Percentiles rank a stretch among this genome's conserved stretches.
Conservation (phyloP, 2,797 vertebrate species). For the Malacoctenus gilli region DNA sequence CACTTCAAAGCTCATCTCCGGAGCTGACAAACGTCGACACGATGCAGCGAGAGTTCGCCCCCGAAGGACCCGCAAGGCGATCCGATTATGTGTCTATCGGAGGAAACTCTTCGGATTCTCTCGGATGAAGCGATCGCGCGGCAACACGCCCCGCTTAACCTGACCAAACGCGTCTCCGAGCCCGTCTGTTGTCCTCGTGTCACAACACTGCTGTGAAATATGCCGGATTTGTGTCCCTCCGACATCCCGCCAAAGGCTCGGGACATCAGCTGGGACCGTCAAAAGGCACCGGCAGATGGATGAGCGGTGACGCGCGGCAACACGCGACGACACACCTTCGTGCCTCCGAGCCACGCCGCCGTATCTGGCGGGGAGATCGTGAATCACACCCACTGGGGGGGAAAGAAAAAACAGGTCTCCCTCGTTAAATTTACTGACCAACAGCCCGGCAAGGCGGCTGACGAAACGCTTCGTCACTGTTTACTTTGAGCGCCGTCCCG, state of each 20-base stretch:
- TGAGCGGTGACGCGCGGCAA: neutral
- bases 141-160: constrained; percentile 44
- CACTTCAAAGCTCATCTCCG: no score
- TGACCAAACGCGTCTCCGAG: constrained; percentile 14
- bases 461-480: constrained; percentile 37
- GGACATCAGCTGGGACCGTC: constrained; percentile 25
- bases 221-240: constrained; percentile 11
- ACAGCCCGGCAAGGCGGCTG: constrained; percentile 36
- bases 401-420: constrained; percentile 3
- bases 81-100: no score
- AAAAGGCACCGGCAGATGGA: constrained; percentile 21
- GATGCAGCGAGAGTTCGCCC: no score
- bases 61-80: no score
- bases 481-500: constrained; percentile 27
- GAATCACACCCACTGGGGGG: neutral
- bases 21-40: no score
- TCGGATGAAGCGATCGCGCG: neutral
- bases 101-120: no score
- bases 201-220: constrained; percentile 26
- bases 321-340: constrained; percentile 14
- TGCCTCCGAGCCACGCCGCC: constrained; percentile 20
- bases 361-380: constrained; percentile 4
- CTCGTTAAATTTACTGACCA: constrained; percentile 7
- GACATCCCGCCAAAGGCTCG: constrained; percentile 1
- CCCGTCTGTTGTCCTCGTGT: constrained; percentile 27